Evolutionary conservation across 2,888 invertebrate genomes (phyloP), one percentile per base, ranked within the genome.

Genomic region (Lutraria lutraria): DNA sequence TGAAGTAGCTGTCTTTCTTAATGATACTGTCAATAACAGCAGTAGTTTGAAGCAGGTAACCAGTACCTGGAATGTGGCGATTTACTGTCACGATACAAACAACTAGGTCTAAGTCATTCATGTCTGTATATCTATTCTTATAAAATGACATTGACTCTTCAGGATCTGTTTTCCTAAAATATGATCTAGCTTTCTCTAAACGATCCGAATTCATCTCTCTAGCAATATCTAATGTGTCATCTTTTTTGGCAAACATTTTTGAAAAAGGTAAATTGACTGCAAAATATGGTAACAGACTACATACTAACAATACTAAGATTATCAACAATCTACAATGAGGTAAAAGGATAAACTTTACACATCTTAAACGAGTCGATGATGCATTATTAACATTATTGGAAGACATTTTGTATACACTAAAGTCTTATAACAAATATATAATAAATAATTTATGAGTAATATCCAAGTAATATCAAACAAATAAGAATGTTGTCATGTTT

Each of bases 11-110:
- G 60, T 94, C 90, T 0, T 53, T 43, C 81, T 92, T 92, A 12
- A 89, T 90, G 16, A 89, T 90, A 60, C 83, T 91, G 83, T 93
- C 93, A 52, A 93, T 92, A 15, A 87, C 92, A 12, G 91, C 88
- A 15, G 88, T 86, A 10, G 89, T 91, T 29, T 91, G 91, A 63
- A 89, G 31, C 8, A 91, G 84, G 72, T 91, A 91, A 4, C 89
- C 89, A 6, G 84, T 87, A 52, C 52, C 54, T 25, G 56, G 34
- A 43, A n/a, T 68, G 19, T 54, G 19, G 3, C 90, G 82, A 43
- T 68, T 86, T 0, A 85, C 86, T 0, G 91, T 86, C n/a, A 91
- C 72, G 15, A 91, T 86, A 81, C 86, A 85, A 29, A 91, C 84
- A 53, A 91, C 89, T 43, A 91, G 16, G 31, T 86, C 83, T 21